These are phyloP conservation scores for Gonioctena quinquepunctata DNA, from an alignment of 1,140 invertebrate species.

Conservation along the genomic window DNA sequence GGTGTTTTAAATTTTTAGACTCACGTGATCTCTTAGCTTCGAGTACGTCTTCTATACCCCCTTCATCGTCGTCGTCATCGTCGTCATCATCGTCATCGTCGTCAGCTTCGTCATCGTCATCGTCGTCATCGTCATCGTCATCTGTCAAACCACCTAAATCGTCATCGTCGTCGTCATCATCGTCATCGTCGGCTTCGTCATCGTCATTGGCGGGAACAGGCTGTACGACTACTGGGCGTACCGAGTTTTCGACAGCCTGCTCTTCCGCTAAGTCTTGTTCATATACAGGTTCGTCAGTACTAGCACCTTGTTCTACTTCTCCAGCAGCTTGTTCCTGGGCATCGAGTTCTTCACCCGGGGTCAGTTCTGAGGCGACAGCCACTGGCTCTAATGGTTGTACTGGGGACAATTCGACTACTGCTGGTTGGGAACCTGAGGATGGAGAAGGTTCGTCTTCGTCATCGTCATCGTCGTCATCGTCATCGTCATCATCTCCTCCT, in stretches of 20 bases:
- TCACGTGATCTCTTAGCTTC: slow-evolving; percentile 75
- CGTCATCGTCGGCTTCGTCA: slow-evolving; percentile 61
- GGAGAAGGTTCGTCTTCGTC: slow-evolving; percentile 66
- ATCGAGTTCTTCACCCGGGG: slow-evolving; percentile 50
- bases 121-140: slow-evolving; percentile 62
- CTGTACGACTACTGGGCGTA: slow-evolving; percentile 44
- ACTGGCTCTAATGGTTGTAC: slow-evolving; percentile 57
- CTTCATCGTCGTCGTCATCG: slow-evolving; percentile 74
- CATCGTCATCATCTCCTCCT: slow-evolving; percentile 41
- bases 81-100: slow-evolving; percentile 74
- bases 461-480: slow-evolving; percentile 71
- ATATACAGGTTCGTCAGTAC: slow-evolving; percentile 9
- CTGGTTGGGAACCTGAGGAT: slow-evolving; percentile 59
- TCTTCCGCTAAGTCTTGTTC: slow-evolving; percentile 46
- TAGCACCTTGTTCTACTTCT: slow-evolving; percentile 56
- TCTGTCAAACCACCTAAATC: slow-evolving; percentile 56
- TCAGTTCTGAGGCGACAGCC: slow-evolving; percentile 54
- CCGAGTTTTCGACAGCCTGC: slow-evolving; percentile 49
- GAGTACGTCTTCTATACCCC: slow-evolving; percentile 70
- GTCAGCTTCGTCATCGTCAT: slow-evolving; percentile 64
- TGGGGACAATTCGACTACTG: slow-evolving; percentile 46
- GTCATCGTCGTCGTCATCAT: slow-evolving; percentile 65
- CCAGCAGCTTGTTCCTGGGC: slow-evolving; percentile 52
- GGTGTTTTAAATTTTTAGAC: slow-evolving; percentile 69
- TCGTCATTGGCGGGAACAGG: slow-evolving; percentile 44